A percentile compares a stretch with the other conserved stretches of the same genome.
phyloP scores from a whole-genome alignment of 2,113 vertebrate genomes.

The Atherinomorus stipes region DNA sequence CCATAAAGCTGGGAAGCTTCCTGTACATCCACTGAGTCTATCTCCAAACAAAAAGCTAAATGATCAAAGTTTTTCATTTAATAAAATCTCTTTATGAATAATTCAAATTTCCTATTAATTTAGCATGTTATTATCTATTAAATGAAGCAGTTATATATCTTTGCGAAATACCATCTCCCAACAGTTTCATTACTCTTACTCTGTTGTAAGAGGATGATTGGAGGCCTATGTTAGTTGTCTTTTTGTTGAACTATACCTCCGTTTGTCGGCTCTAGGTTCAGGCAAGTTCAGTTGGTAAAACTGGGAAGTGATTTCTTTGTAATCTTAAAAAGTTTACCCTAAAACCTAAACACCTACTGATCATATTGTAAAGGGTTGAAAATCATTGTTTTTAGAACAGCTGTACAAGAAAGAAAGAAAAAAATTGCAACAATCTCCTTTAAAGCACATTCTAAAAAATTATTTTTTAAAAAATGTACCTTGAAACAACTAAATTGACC shows the following conservation, averaged over 20 bases:
- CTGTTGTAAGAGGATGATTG: too few relatives aligned
- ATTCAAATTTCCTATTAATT: too few relatives aligned
- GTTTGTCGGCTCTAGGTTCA: too few relatives aligned
- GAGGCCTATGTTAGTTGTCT: too few relatives aligned
- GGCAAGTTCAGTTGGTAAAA: too few relatives aligned
- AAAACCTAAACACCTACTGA: too few relatives aligned
- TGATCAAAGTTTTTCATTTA: constrained; percentile 7
- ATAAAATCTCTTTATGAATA: constrained; percentile 2
- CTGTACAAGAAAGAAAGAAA: background rate
- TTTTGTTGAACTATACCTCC: too few relatives aligned
- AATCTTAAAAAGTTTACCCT: too few relatives aligned
- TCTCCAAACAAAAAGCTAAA: constrained; percentile 17
- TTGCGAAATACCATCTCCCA: too few relatives aligned
- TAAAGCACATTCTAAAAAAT: background rate
- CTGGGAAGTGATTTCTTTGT: too few relatives aligned
- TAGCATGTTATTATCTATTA: background rate
- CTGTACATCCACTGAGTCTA: constrained; percentile 15
- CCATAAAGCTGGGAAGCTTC: constrained; percentile 24
- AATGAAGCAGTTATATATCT: too few relatives aligned
- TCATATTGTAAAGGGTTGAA: background rate
- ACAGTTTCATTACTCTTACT: too few relatives aligned
- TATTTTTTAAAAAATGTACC: background rate
- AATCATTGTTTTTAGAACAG: background rate
- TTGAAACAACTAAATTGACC: background rate
- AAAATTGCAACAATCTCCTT: background rate